Base-by-base conservation (phyloP, 2,113 vertebrate species). In the Psammodynastes pulverulentus region DNA sequence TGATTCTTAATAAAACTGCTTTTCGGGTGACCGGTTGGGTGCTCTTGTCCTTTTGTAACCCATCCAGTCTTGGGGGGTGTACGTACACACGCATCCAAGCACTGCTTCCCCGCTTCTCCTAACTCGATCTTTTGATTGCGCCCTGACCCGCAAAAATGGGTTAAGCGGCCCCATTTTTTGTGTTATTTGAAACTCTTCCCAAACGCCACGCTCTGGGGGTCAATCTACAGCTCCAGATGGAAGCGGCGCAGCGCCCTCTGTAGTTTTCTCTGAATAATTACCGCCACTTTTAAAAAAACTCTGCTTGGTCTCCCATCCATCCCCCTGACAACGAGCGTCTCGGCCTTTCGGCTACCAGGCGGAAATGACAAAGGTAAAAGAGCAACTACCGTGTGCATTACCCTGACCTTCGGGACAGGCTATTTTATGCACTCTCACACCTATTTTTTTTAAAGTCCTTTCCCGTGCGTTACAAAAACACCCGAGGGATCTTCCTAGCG, bases 211-310 rank as follows among this genome's bases (percentile, higher is more conserved):
- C 7, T 43, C 34, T 4, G 67, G 67, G 67, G 67, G 34, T 79
- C 34, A 39, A 39, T 79, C 34, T 9, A 79, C n/a, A 79, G 6
- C 72, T 9, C 72, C 34, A 21, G 34, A 39, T 79, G 72, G 72
- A 79, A 43, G 72, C 34, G 72, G 34, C 34, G 13, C 67, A 39
- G 87, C 91, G 87, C 91, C 91, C 91, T 56, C 91, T 88, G 9
- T 54, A 39, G n/a, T 5, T 52, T 13, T 56, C 43, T 8, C 51
- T 15, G 39, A 1, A 29, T 84, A 52, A 89, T 29, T 56, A 39
- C 10, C 10, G 46, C 86, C 12, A 2, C 8, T 53, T 84, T 6
- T 17, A 26, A 46, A 46, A 48, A 5, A 26, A 46, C 86, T 79
- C 49, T 19, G 5, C 34, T 86, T 49, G 52, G 19, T 86, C 43